Percentiles rank a stretch among this genome's conserved stretches.
Evolutionary conservation across 2,888 invertebrate genomes (phyloP).

Genomic region (Euplagia quadripunctaria): DNA sequence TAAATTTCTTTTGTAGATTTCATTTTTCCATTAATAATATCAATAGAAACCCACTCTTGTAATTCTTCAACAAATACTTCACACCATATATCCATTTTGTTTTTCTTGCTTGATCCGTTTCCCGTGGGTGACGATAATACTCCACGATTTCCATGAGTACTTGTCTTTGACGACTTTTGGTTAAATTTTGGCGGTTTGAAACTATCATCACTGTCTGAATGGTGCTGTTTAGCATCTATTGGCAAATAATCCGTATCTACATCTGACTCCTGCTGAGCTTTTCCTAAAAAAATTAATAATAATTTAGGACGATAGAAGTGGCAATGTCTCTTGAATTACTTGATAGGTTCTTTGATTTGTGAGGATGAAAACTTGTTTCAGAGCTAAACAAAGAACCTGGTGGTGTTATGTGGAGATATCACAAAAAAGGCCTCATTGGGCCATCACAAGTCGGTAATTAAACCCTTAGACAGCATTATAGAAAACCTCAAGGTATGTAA

Average conservation of each 20-base stretch:
- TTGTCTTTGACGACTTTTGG: constrained; percentile 58
- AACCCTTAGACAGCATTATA: no score
- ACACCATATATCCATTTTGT: constrained; percentile 92
- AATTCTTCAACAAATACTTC: constrained; percentile 95
- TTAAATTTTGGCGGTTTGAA: constrained; percentile 74
- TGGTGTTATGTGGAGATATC: no score
- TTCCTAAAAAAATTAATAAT: constrained; percentile 57
- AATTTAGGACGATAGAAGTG: no score
- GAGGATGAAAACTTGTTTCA: no score
- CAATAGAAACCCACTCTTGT: constrained; percentile 95
- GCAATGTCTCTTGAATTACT: no score
- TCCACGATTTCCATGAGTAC: constrained; percentile 82
- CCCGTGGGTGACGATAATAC: constrained; percentile 90
- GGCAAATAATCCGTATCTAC: constrained; percentile 85
- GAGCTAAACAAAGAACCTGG: no score
- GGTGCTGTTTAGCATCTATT: constrained; percentile 62
- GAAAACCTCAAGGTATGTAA: no score
- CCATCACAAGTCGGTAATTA: no score
- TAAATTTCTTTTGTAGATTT: constrained; percentile 92
- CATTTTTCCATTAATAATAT: constrained; percentile 91
- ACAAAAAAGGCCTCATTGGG: no score
- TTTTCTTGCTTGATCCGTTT: constrained; percentile 80
- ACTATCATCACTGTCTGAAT: constrained; percentile 73
- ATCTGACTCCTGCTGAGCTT: constrained; percentile 69
- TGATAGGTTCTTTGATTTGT: no score